Evolutionary conservation across 2,888 invertebrate species (phyloP).

Genomic region (Brachypterus glaber): DNA sequence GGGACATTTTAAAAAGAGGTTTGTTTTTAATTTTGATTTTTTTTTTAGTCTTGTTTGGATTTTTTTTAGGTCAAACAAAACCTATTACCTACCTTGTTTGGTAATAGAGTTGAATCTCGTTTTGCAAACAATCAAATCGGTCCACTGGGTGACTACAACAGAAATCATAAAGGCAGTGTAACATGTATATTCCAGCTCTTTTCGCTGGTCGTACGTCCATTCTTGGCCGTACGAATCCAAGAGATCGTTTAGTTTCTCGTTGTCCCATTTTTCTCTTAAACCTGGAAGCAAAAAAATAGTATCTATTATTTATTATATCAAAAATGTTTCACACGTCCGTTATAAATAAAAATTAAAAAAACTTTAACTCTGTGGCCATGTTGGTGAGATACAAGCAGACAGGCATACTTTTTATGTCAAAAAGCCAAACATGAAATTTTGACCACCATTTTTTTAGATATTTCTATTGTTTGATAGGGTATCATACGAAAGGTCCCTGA

Average conservation of each 20-base stretch:
- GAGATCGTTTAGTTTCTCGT: slow-evolving; percentile 50
- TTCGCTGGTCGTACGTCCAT: slow-evolving; percentile 65
- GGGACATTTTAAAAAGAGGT: too few species aligned
- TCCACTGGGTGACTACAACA: slow-evolving; percentile 70
- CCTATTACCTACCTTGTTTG: slow-evolving; percentile 52
- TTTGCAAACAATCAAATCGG: slow-evolving; percentile 73
- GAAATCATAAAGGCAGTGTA: slow-evolving; percentile 78
- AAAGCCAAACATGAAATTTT: too few species aligned
- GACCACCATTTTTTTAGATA: too few species aligned
- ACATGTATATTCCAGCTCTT: slow-evolving; percentile 64
- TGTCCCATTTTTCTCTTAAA: slow-evolving; percentile 70
- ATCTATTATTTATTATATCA: neutral
- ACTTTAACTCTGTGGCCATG: too few species aligned
- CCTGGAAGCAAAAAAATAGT: slow-evolving; percentile 22
- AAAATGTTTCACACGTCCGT: neutral
- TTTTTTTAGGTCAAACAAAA: too few species aligned
- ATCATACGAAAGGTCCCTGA: too few species aligned
- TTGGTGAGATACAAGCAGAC: too few species aligned
- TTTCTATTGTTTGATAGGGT: too few species aligned
- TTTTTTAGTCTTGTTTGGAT: too few species aligned
- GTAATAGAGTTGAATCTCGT: slow-evolving; percentile 65
- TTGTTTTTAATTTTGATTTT: too few species aligned
- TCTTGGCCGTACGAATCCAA: slow-evolving; percentile 70
- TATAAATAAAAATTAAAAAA: too few species aligned
- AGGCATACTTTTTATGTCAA: too few species aligned